Percentiles rank a stretch among this genome's conserved stretches.
Conservation (phyloP, 2,888 invertebrate species). For the Athripsodes cinereus region DNA sequence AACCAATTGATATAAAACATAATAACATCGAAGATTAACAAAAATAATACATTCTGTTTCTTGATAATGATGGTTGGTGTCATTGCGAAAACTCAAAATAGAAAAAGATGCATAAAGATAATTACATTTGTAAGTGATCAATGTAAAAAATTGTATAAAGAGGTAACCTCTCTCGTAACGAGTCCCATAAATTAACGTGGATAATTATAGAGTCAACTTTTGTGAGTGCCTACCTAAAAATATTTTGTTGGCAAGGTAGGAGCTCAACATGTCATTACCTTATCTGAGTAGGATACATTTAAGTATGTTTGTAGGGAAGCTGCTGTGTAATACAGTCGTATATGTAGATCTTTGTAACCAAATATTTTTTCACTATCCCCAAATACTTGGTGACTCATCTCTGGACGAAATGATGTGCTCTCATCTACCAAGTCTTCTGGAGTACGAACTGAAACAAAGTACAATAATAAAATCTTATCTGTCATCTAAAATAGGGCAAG, state of each 20-base stretch:
- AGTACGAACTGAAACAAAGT: constrained; percentile 52
- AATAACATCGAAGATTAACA: not conserved
- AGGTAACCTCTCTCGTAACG: too few relatives aligned
- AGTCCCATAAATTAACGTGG: not conserved
- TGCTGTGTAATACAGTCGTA: constrained; percentile 76
- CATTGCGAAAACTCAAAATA: too few relatives aligned
- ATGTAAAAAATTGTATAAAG: too few relatives aligned
- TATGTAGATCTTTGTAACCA: constrained; percentile 80
- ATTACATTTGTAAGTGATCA: too few relatives aligned
- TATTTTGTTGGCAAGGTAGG: not conserved
- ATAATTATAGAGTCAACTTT: not conserved
- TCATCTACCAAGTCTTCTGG: constrained; percentile 62
- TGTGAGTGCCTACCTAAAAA: not conserved
- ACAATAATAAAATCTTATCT: too few relatives aligned
- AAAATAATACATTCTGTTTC: not conserved
- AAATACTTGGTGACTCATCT: constrained; percentile 91
- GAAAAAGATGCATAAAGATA: too few relatives aligned
- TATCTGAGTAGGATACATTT: constrained; percentile 65
- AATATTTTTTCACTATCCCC: constrained; percentile 90
- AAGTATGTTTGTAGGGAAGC: constrained; percentile 76
- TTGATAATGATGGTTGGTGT: too few relatives aligned
- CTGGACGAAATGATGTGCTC: constrained; percentile 62
- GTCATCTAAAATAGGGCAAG: too few relatives aligned
- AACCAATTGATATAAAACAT: not conserved
- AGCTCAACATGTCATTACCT: too few relatives aligned